Conservation (phyloP, 2,888 invertebrate species). For the Phragmatobia fuliginosa region DNA sequence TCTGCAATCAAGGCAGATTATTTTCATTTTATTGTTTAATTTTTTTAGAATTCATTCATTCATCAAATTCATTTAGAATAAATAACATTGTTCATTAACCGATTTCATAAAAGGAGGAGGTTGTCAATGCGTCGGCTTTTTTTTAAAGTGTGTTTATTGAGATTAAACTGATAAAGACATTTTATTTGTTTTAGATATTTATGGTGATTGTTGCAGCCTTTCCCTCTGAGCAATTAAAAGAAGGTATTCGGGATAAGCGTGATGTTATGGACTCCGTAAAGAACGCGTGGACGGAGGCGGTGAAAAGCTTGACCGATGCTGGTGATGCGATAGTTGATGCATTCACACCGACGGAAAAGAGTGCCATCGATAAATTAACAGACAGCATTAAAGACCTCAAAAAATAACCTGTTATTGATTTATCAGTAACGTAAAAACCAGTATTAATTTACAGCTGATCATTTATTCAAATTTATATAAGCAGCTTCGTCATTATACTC, state of each 20-base stretch:
- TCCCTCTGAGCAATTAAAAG: slow-evolving; percentile 53
- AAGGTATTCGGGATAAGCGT: slow-evolving; percentile 59
- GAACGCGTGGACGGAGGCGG: slow-evolving; percentile 73
- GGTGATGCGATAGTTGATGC: slow-evolving; percentile 78
- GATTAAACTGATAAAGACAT: not conserved
- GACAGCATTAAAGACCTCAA: slow-evolving; percentile 67
- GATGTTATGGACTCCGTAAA: slow-evolving; percentile 79
- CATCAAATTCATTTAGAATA: too few species aligned
- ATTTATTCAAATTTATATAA: slow-evolving; percentile 13
- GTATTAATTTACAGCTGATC: slow-evolving; percentile 27
- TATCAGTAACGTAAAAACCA: slow-evolving; percentile 41
- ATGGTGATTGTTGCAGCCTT: slow-evolving; percentile 56
- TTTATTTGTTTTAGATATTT: slow-evolving; percentile 56
- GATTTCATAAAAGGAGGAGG: too few species aligned
- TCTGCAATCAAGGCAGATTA: not conserved
- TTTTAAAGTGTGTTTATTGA: too few species aligned
- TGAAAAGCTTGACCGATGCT: too few species aligned
- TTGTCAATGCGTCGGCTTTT: too few species aligned
- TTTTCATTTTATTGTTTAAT: not conserved
- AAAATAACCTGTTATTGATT: slow-evolving; percentile 54
- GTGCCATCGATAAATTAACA: slow-evolving; percentile 69
- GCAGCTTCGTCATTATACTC: not conserved
- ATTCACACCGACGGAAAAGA: slow-evolving; percentile 79
- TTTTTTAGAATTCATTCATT: too few species aligned
- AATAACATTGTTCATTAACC: too few species aligned